Conservation (phyloP, 53 echinoderm and acorn worm genomes). For the Echinometra lucunter region DNA sequence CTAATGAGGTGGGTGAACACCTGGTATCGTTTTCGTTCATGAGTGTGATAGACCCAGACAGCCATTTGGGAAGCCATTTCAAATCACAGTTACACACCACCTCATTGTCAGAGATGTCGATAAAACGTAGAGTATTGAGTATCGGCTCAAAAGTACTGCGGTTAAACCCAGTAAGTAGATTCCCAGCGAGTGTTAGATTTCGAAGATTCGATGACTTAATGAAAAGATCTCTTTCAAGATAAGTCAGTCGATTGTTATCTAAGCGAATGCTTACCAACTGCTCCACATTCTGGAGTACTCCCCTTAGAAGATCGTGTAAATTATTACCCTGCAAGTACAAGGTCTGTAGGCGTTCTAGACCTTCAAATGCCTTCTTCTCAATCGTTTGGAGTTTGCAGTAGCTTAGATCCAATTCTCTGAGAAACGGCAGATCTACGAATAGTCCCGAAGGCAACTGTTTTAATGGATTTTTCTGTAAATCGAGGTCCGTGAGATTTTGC, state of each 20-base stretch:
- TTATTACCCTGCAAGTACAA: constrained; percentile 7
- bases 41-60: background rate
- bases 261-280: background rate
- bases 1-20: constrained; percentile 29
- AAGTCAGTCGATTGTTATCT: background rate
- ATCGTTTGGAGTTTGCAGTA: background rate
- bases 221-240: background rate
- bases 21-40: background rate
- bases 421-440: background rate
- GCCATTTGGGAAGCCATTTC: constrained; percentile 33
- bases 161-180: background rate
- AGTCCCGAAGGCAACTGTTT: background rate
- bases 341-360: background rate
- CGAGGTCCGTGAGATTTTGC: background rate
- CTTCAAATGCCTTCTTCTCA: constrained; percentile 5
- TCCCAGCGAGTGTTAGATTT: background rate
- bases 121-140: background rate
- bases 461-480: background rate
- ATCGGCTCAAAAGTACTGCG: constrained; percentile 36
- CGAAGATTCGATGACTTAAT: background rate
- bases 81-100: background rate
- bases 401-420: constrained; percentile 12
- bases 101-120: constrained; percentile 27
- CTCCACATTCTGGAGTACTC: background rate
- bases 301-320: background rate